phyloP scores from a whole-genome alignment of 2,113 vertebrate genomes.

The Kobus ellipsiprymnus region DNA sequence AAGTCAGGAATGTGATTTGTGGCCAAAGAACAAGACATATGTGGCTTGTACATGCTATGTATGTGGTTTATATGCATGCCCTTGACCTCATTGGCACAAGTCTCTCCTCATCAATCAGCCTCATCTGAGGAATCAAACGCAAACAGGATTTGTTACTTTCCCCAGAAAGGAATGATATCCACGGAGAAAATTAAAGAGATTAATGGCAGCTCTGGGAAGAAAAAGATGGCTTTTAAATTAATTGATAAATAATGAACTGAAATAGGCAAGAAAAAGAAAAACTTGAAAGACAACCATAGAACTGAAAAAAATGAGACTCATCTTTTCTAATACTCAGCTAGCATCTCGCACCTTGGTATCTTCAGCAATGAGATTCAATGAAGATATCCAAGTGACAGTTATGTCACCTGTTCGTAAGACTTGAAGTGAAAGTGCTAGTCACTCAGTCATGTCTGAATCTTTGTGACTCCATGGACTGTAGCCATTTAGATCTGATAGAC shows the following conservation, averaged over 20 bases:
- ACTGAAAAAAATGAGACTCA: neutral
- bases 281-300: neutral
- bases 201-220: neutral
- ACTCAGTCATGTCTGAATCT: neutral
- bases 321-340: neutral
- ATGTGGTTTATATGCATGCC: neutral
- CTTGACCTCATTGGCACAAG: conserved; percentile 13
- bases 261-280: neutral
- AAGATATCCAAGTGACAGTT: neutral
- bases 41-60: neutral
- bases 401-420: neutral
- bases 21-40: neutral
- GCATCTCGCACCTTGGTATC: neutral
- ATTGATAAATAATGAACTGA: conserved; percentile 4
- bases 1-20: neutral
- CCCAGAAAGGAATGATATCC: neutral
- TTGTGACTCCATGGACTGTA: neutral
- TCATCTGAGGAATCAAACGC: neutral
- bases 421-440: neutral
- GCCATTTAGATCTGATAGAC: too few relatives aligned
- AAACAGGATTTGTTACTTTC: neutral
- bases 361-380: neutral
- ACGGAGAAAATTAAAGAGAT: neutral
- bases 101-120: neutral
- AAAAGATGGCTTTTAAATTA: conserved; percentile 21